A percentile compares a stretch with the other conserved stretches of the same genome.
Conservation (phyloP, 2,888 invertebrate species). For the Cephus nigrinus region DNA sequence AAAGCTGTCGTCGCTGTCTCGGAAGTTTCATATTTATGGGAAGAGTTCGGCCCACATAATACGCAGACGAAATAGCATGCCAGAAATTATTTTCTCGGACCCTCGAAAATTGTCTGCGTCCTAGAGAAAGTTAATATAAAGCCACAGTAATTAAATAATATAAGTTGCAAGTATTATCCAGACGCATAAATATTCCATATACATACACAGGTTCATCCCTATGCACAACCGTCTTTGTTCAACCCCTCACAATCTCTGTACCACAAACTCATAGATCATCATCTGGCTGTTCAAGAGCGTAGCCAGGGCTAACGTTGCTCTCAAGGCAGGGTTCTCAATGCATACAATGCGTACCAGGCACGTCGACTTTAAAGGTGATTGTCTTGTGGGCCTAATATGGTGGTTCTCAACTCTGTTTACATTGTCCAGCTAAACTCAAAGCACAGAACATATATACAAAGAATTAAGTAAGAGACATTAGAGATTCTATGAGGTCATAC, state of each 20-base stretch:
- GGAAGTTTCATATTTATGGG: not conserved
- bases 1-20: not conserved
- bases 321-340: not conserved
- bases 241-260: constrained; percentile 20
- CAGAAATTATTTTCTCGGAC: not conserved
- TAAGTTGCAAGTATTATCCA: not conserved
- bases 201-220: not conserved
- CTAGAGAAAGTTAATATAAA: not conserved
- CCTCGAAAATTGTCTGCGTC: not conserved
- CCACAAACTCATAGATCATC: constrained; percentile 30
- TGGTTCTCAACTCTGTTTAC: constrained; percentile 17
- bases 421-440: constrained; percentile 3
- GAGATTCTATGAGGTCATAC: not conserved
- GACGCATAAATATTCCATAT: not conserved
- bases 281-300: constrained; percentile 12
- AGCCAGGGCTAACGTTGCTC: not conserved
- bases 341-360: not conserved
- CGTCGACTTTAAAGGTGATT: not conserved
- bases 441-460: not conserved
- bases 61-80: not conserved
- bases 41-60: not conserved
- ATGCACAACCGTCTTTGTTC: not conserved
- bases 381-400: not conserved
- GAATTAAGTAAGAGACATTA: not conserved
- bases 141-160: not conserved